Evolutionary conservation across 2,113 vertebrate genomes (phyloP).

Genomic region (Anhinga rufa): DNA sequence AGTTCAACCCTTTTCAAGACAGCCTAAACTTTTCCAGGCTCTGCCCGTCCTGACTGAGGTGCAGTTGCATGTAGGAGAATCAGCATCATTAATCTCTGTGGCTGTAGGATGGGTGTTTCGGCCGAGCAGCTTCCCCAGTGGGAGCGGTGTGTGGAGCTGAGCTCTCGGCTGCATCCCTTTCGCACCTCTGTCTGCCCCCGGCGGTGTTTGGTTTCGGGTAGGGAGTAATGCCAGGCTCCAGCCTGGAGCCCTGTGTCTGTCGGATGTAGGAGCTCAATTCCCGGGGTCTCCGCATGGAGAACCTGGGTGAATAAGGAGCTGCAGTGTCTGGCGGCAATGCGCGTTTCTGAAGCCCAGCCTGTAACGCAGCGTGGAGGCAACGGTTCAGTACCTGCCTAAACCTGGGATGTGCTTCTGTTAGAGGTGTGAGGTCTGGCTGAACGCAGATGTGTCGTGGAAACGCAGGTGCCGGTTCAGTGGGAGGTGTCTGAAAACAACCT

Average conservation of each 20-base stretch:
- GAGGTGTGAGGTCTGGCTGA: background rate
- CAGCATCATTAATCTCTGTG: background rate
- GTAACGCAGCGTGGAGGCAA: accelerated
- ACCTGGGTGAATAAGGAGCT: background rate
- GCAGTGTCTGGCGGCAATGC: background rate
- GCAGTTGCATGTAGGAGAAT: background rate
- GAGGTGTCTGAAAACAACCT: background rate
- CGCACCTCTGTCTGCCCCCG: background rate
- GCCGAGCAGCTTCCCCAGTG: background rate
- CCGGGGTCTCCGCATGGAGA: background rate
- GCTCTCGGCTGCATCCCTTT: background rate
- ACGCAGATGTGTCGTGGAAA: background rate
- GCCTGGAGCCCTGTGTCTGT: background rate
- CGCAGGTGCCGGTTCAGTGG: accelerated
- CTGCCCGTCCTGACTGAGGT: background rate
- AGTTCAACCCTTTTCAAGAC: background rate
- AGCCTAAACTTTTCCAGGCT: background rate
- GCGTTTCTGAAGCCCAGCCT: background rate
- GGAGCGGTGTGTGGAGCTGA: background rate
- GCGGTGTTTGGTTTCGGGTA: background rate
- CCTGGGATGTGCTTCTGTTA: background rate
- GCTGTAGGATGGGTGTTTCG: background rate
- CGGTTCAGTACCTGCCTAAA: accelerated
- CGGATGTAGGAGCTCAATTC: background rate
- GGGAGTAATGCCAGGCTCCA: background rate